A percentile compares a stretch with the other conserved stretches of the same genome.
Evolutionary conservation across 2,797 vertebrate species (phyloP).

Genomic region (Poeciliopsis presidionis): DNA sequence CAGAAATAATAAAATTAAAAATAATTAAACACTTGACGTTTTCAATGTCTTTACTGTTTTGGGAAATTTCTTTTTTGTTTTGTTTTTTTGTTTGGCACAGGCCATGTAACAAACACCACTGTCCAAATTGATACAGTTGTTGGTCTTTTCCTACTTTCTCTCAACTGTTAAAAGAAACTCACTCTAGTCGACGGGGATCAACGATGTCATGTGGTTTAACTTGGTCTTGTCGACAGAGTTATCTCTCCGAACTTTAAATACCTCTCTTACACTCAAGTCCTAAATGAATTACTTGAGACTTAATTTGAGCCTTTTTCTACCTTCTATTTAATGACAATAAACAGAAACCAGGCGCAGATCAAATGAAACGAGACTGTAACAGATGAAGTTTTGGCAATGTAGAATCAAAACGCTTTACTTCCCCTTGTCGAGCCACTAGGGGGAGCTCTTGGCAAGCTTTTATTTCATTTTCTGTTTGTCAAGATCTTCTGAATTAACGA

Average conservation of each 20-base stretch:
- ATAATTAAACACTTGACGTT: constrained; percentile 29
- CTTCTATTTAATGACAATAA: not conserved
- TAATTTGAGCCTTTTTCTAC: not conserved
- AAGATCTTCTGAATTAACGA: not conserved
- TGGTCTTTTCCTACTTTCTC: not conserved
- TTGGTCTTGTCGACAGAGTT: not conserved
- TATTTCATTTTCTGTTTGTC: not conserved
- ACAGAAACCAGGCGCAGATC: not conserved
- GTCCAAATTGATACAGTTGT: not conserved
- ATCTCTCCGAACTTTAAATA: not conserved
- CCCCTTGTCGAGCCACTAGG: not conserved
- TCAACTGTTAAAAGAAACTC: not conserved
- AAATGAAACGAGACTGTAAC: not conserved
- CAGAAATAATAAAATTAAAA: constrained; percentile 56
- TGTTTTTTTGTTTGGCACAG: not conserved
- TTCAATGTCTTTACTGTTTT: not conserved
- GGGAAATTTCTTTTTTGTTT: not conserved
- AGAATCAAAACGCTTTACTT: not conserved
- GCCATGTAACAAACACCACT: not conserved
- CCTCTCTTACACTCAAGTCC: not conserved
- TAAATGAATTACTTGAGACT: not conserved
- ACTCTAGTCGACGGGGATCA: not conserved
- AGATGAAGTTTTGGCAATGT: not conserved
- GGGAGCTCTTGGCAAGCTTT: not conserved
- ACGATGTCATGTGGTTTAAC: not conserved